Evolutionary conservation across 2,888 invertebrate genomes (phyloP).

Genomic region (Tinea semifulvella): DNA sequence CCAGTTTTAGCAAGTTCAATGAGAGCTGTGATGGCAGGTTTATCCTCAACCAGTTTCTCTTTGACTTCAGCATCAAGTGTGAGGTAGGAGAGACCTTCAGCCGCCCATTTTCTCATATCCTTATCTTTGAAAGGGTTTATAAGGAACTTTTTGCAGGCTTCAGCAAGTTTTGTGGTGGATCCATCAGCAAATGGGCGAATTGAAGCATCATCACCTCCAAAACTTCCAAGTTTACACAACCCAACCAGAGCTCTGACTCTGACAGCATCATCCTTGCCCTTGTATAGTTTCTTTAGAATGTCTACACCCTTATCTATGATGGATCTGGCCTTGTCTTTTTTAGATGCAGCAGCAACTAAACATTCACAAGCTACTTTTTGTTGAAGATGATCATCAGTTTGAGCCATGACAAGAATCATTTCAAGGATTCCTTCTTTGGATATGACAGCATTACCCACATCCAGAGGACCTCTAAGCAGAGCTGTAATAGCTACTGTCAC

Average conservation of each 20-base stretch:
- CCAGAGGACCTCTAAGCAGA: constrained; percentile 88
- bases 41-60: constrained; percentile 92
- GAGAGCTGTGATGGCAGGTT: constrained; percentile 81
- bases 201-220: constrained; percentile 96
- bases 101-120: constrained; percentile 94
- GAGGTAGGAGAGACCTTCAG: constrained; percentile 95
- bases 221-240: constrained; percentile 93
- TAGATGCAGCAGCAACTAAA: constrained; percentile 94
- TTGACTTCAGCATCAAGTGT: constrained; percentile 99
- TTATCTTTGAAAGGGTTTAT: constrained; percentile 87
- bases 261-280: constrained; percentile 89
- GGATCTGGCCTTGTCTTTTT: constrained; percentile 94
- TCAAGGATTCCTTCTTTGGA: constrained; percentile 89
- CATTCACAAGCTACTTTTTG: constrained; percentile 97
- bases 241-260: constrained; percentile 91
- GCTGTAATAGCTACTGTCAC: constrained; percentile 90
- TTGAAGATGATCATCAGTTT: constrained; percentile 88
- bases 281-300: constrained; percentile 93
- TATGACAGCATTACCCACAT: constrained; percentile 89
- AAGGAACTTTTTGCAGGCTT: constrained; percentile 91
- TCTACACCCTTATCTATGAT: constrained; percentile 90
- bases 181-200: constrained; percentile 95
- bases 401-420: constrained; percentile 97
- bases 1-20: constrained; percentile 90
- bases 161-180: constrained; percentile 89